Percentiles rank a stretch among this genome's conserved stretches.
These are phyloP conservation scores for Pungitius pungitius DNA, from an alignment of 2,113 vertebrate species.

Conservation along the genomic window DNA sequence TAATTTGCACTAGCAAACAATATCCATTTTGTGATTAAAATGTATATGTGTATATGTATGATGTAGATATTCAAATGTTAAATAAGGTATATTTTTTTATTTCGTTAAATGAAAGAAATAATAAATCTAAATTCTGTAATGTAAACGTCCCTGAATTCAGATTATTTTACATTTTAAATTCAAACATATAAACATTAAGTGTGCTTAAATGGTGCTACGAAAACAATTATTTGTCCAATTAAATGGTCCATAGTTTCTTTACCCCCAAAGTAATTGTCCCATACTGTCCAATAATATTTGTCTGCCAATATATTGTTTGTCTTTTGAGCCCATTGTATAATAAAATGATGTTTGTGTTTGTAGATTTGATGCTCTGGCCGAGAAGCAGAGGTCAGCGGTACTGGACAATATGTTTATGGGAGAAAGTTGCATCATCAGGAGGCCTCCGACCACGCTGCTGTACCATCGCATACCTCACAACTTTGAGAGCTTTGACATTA, in stretches of 20 bases:
- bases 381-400: conserved; percentile 83
- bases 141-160: background rate
- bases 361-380: conserved; percentile 87
- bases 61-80: too few species aligned
- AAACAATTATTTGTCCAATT: background rate
- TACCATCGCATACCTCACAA: conserved; percentile 85
- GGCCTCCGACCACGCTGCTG: conserved; percentile 73
- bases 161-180: background rate
- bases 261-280: background rate
- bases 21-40: background rate
- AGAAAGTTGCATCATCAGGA: conserved; percentile 81
- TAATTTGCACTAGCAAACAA: background rate
- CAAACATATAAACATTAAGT: background rate
- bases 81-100: too few species aligned
- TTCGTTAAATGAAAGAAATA: background rate
- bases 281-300: background rate
- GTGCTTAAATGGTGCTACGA: background rate
- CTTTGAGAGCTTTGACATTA: conserved; percentile 84
- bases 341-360: background rate
- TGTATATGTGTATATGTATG: too few species aligned
- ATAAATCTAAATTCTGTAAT: background rate
- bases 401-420: conserved; percentile 89
- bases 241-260: background rate
- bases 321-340: background rate
- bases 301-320: background rate